phyloP scores from a whole-genome alignment of 2,113 vertebrate genomes.

The Toxotes jaculatrix region DNA sequence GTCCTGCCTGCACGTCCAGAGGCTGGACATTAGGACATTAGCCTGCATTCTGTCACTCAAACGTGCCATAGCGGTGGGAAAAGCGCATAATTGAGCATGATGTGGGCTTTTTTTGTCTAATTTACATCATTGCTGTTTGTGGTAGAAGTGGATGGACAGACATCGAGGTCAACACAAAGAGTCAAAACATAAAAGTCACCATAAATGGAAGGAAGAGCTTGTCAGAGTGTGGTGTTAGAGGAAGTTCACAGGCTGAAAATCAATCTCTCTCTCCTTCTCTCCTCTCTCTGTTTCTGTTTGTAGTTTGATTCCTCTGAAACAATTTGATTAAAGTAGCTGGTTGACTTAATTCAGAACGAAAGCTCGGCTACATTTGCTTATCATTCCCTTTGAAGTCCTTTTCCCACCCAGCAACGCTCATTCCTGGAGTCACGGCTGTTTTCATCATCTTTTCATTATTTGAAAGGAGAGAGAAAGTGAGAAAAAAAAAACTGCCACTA shows the following conservation, averaged over 20 bases:
- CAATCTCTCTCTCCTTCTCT: conserved; percentile 23
- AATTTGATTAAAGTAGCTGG: conserved; percentile 79
- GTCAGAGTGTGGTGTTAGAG: conserved; percentile 16
- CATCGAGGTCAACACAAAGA: conserved; percentile 20
- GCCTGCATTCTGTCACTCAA: too few relatives aligned
- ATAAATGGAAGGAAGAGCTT: conserved; percentile 34
- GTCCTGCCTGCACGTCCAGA: too few relatives aligned
- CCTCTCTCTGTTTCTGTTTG: conserved; percentile 55
- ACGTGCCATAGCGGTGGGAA: neutral
- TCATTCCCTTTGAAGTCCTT: conserved; percentile 80
- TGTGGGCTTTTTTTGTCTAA: neutral
- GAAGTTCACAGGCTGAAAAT: conserved; percentile 53
- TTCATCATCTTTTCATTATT: conserved; percentile 74
- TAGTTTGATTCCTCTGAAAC: conserved; percentile 77
- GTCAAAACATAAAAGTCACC: neutral
- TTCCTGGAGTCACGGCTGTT: conserved; percentile 74
- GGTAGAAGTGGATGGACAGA: neutral
- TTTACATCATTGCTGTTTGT: neutral
- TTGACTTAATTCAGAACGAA: conserved; percentile 76
- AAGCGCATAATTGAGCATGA: neutral
- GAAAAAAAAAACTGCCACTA: conserved; percentile 42
- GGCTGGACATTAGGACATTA: neutral
- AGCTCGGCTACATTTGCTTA: conserved; percentile 74
- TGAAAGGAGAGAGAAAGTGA: conserved; percentile 53
- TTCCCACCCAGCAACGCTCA: conserved; percentile 55